Percentiles rank a stretch among this genome's conserved stretches.
phyloP scores from a whole-genome alignment of 2,797 vertebrate genomes.

The Arrhamphus sclerolepis region DNA sequence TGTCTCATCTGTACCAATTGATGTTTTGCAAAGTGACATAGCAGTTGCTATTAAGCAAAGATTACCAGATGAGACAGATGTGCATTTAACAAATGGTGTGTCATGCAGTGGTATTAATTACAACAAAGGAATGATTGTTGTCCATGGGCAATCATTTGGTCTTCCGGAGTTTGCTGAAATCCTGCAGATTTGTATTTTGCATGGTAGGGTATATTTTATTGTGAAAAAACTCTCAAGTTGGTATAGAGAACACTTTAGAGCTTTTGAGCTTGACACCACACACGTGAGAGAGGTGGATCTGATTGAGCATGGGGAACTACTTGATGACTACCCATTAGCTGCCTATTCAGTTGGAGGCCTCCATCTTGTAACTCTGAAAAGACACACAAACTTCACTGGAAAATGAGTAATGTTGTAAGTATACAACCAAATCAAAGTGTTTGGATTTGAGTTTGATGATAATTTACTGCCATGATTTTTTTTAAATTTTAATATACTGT shows the following conservation, averaged over 20 bases:
- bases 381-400: not conserved
- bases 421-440: too few species aligned
- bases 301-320: not conserved
- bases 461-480: too few species aligned
- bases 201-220: not conserved
- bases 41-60: not conserved
- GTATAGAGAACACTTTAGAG: not conserved
- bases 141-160: too few species aligned
- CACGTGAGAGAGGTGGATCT: not conserved
- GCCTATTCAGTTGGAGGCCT: not conserved
- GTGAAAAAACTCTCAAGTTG: not conserved
- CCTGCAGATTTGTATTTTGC: not conserved
- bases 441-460: not conserved
- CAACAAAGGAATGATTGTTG: too few species aligned
- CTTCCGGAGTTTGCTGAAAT: not conserved
- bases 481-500: too few species aligned
- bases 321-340: not conserved
- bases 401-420: not conserved
- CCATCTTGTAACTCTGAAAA: not conserved
- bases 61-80: not conserved
- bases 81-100: not conserved
- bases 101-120: too few species aligned
- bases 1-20: slow-evolving; percentile 2
- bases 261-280: not conserved
- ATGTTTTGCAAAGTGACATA: slow-evolving; percentile 1